These are phyloP conservation scores for Bradypodion ventrale DNA, from an alignment of 2,797 vertebrate genomes.

Conservation along the genomic window DNA sequence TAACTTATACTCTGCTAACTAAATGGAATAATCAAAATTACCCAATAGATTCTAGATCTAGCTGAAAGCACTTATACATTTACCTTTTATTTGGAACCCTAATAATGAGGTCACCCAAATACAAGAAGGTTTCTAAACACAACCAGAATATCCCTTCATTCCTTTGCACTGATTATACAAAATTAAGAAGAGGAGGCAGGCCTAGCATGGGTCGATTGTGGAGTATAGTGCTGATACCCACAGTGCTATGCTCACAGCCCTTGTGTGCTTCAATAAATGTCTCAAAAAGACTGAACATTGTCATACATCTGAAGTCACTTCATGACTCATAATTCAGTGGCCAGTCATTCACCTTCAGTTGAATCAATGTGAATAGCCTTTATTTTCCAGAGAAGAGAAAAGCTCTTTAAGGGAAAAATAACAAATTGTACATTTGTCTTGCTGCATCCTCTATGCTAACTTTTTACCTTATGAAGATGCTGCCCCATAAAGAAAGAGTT, in stretches of 20 bases:
- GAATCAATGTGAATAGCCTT: background rate
- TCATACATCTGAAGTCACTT: background rate
- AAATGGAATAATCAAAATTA: too few relatives aligned
- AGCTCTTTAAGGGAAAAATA: background rate
- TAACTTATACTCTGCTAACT: too few relatives aligned
- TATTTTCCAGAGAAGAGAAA: background rate
- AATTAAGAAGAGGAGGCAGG: too few relatives aligned
- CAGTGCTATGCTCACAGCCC: background rate
- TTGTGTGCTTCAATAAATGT: background rate
- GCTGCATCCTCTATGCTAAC: background rate
- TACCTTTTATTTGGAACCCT: too few relatives aligned
- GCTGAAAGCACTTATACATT: too few relatives aligned
- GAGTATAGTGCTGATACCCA: too few relatives aligned
- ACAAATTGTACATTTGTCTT: background rate
- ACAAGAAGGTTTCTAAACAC: too few relatives aligned
- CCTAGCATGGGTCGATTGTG: too few relatives aligned
- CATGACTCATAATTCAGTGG: background rate
- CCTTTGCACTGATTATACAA: too few relatives aligned
- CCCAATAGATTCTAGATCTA: too few relatives aligned
- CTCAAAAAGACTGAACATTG: background rate
- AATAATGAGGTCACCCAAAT: too few relatives aligned
- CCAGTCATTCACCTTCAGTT: background rate
- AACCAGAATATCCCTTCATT: too few relatives aligned
- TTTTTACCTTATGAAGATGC: background rate
- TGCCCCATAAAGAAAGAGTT: background rate